Evolutionary conservation across 2,113 vertebrate species (phyloP).

Genomic region (Dipodomys spectabilis): DNA sequence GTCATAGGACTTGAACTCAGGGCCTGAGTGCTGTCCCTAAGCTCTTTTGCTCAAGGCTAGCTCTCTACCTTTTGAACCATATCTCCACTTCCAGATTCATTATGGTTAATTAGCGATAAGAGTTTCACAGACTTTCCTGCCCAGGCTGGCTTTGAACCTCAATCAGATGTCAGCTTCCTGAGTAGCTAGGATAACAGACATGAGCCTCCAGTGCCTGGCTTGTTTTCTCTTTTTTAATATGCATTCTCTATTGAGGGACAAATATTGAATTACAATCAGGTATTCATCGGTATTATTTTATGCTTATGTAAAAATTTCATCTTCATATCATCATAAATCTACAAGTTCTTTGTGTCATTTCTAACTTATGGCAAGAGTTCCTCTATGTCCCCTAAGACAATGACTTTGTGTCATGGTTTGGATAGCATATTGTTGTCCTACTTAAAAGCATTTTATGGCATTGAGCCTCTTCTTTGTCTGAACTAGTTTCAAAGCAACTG

Average conservation of each 20-base stretch:
- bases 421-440: conserved; percentile 5
- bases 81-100: too few relatives aligned
- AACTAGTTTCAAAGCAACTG: conserved; percentile 65
- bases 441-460: conserved; percentile 48
- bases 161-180: too few relatives aligned
- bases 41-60: too few relatives aligned
- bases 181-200: too few relatives aligned
- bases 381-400: not conserved
- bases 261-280: not conserved
- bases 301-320: not conserved
- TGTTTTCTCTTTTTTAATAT: not conserved
- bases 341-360: not conserved
- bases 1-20: too few relatives aligned
- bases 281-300: conserved; percentile 24
- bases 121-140: too few relatives aligned
- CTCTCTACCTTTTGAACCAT: too few relatives aligned
- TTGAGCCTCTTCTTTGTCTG: conserved; percentile 56
- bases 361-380: not conserved
- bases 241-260: not conserved
- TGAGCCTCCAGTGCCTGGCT: too few relatives aligned
- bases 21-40: too few relatives aligned
- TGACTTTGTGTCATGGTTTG: conserved; percentile 12
- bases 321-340: not conserved
- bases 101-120: too few relatives aligned
- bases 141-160: too few relatives aligned